Evolutionary conservation across 2,888 invertebrate species (phyloP).

Genomic region (Lasioglossum figueresi): DNA sequence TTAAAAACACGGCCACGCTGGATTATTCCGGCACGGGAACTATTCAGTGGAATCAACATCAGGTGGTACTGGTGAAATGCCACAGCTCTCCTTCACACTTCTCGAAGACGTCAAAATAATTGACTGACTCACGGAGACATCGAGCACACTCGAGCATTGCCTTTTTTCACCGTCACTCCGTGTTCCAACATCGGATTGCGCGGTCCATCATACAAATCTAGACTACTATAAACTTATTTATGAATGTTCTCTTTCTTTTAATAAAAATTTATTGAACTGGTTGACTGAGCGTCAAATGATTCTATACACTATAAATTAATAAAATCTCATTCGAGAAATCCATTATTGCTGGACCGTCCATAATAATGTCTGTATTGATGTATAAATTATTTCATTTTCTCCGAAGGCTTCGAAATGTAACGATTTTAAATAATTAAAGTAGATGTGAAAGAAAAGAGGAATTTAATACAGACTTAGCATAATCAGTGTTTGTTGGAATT

Average conservation of each 20-base stretch:
- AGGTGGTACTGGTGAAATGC: neutral
- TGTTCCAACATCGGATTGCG: too few species aligned
- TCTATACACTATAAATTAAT: neutral
- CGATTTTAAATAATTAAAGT: too few species aligned
- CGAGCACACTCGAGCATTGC: neutral
- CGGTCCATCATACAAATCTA: too few species aligned
- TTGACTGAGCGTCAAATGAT: too few species aligned
- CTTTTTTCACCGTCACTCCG: neutral
- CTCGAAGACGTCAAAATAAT: constrained; percentile 47
- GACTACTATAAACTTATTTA: too few species aligned
- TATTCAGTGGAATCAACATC: constrained; percentile 43
- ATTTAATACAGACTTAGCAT: too few species aligned
- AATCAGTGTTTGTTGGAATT: too few species aligned
- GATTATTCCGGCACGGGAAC: constrained; percentile 54
- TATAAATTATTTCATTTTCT: neutral
- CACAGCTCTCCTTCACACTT: constrained; percentile 21
- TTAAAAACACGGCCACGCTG: constrained; percentile 65
- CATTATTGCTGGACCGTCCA: neutral
- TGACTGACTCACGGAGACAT: constrained; percentile 40
- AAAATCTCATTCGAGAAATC: neutral
- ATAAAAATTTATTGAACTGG: neutral
- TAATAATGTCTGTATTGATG: neutral
- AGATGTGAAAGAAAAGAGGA: too few species aligned
- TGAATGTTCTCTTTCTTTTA: too few species aligned
- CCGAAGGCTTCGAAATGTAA: too few species aligned